phyloP scores from a whole-genome alignment of 2,797 vertebrate genomes.

The Onychomys leucogaster region DNA sequence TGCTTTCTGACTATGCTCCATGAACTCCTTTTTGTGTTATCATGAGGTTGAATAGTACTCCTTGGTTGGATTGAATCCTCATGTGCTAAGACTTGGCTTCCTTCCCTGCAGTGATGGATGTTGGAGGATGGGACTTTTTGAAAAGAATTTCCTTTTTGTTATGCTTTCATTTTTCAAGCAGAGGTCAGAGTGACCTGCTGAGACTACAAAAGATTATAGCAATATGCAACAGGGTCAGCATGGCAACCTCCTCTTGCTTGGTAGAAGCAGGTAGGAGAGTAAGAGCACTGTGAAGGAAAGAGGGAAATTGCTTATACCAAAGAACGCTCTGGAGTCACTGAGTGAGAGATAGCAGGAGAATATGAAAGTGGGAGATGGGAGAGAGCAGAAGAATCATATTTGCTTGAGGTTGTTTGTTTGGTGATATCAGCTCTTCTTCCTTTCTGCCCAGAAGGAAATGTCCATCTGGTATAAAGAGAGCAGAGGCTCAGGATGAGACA shows the following conservation, averaged over 20 bases:
- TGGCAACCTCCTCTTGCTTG: not conserved
- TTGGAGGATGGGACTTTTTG: not conserved
- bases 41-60: not conserved
- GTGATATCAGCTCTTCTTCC: not conserved
- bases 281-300: not conserved
- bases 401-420: not conserved
- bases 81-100: not conserved
- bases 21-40: not conserved
- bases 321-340: not conserved
- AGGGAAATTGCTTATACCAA: not conserved
- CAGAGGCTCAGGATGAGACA: not conserved
- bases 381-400: not conserved
- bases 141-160: not conserved
- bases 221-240: not conserved
- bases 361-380: not conserved
- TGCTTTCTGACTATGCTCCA: not conserved
- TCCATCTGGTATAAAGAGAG: not conserved
- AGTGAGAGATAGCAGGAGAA: not conserved
- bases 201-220: not conserved
- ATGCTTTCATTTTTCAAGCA: slow-evolving; percentile 30
- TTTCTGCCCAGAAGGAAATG: not conserved
- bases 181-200: slow-evolving; percentile 3
- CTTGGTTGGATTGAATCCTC: not conserved
- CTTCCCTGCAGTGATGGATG: not conserved
- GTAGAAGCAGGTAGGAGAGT: not conserved